Conservation (phyloP, 2,113 vertebrate genomes). For the Trichechus manatus region DNA sequence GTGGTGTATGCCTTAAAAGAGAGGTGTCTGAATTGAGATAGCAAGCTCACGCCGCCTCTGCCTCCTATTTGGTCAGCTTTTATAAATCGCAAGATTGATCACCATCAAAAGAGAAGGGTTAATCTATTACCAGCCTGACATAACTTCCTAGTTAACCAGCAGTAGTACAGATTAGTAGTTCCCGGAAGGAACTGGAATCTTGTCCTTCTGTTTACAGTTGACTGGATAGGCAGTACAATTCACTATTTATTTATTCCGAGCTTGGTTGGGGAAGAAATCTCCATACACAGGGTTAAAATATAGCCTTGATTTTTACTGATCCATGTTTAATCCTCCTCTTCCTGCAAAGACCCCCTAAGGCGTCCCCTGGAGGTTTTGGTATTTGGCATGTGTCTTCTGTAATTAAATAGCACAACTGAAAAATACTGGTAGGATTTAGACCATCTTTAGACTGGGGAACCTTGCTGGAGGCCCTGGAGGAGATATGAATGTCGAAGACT, state of each 20-base stretch:
- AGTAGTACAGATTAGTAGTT: not conserved
- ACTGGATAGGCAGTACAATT: not conserved
- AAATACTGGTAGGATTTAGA: conserved; percentile 41
- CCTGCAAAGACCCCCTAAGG: conserved; percentile 8
- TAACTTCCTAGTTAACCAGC: not conserved
- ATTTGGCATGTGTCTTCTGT: conserved; percentile 55
- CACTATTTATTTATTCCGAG: not conserved
- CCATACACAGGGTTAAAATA: not conserved
- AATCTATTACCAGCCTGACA: not conserved
- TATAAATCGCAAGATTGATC: not conserved
- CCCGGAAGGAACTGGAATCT: not conserved
- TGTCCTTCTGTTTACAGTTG: not conserved
- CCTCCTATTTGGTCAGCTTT: not conserved
- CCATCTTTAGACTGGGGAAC: not conserved
- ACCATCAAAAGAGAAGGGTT: not conserved
- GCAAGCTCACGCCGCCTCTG: rapidly evolving
- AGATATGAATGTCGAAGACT: not conserved
- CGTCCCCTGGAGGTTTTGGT: not conserved
- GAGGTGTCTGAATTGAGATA: not conserved
- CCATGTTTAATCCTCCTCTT: conserved; percentile 39
- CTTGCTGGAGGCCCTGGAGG: not conserved
- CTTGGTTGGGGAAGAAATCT: not conserved
- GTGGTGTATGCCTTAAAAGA: not conserved
- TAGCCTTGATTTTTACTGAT: not conserved
- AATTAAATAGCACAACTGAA: conserved; percentile 55